These are phyloP conservation scores for Microchirus variegatus DNA, from an alignment of 2,797 vertebrate genomes.

Conservation along the genomic window DNA sequence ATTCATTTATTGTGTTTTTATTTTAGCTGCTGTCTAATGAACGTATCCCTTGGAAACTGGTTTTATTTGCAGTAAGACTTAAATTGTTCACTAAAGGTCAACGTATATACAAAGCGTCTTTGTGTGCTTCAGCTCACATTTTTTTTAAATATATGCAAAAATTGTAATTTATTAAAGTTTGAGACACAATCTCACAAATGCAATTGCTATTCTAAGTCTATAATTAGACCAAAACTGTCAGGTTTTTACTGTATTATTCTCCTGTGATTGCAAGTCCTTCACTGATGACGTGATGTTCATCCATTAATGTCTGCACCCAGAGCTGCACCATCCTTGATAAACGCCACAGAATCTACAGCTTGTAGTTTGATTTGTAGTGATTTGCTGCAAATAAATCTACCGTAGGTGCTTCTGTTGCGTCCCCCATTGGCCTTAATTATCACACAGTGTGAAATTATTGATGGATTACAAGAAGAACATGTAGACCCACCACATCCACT, in stretches of 20 bases:
- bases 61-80: too few relatives aligned
- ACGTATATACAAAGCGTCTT: too few relatives aligned
- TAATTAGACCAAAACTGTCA: too few relatives aligned
- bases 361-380: constrained; percentile 4
- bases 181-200: too few relatives aligned
- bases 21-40: too few relatives aligned
- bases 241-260: neutral
- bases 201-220: too few relatives aligned
- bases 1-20: too few relatives aligned
- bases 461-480: constrained; percentile 21
- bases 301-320: neutral
- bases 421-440: constrained; percentile 8
- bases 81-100: too few relatives aligned
- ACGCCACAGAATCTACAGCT: neutral
- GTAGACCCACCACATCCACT: constrained; percentile 40
- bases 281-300: neutral
- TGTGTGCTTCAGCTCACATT: too few relatives aligned
- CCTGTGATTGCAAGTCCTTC: neutral
- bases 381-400: constrained; percentile 9
- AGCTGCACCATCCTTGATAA: neutral
- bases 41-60: too few relatives aligned
- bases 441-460: constrained; percentile 42
- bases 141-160: too few relatives aligned
- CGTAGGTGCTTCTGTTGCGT: constrained; percentile 2
- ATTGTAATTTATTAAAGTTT: too few relatives aligned